Conservation (phyloP, 1,140 invertebrate genomes). For the Leguminivora glycinivorella region DNA sequence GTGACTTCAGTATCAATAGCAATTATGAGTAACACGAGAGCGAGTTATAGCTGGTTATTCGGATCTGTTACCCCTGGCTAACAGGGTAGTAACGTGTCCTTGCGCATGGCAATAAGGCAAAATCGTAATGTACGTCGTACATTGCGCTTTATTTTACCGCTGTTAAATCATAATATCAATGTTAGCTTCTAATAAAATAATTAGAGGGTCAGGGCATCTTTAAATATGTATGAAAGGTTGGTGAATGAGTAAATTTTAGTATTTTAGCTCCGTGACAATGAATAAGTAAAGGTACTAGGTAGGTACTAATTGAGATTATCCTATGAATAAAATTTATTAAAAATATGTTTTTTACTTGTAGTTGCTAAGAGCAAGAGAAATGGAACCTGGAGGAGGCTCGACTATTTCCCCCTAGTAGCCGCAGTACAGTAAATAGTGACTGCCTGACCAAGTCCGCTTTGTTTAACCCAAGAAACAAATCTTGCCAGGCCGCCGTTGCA, state of each 20-base stretch:
- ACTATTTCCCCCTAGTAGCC: no score
- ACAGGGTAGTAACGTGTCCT: not conserved
- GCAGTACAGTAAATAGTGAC: no score
- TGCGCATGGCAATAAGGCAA: not conserved
- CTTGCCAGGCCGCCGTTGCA: no score
- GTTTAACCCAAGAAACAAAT: no score
- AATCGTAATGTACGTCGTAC: not conserved
- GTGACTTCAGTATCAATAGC: not conserved
- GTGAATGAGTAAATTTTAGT: not conserved
- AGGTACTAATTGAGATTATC: no score
- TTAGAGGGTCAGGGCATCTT: not conserved
- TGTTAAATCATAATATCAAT: not conserved
- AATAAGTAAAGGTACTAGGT: no score
- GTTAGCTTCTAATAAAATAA: not conserved
- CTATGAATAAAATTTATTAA: no score
- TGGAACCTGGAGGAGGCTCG: no score
- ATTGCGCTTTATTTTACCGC: not conserved
- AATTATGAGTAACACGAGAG: not conserved
- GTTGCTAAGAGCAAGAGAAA: no score
- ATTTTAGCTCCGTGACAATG: no score
- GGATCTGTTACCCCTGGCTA: not conserved
- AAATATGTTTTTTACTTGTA: no score
- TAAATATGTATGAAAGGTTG: conserved; percentile 1
- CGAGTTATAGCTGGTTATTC: not conserved
- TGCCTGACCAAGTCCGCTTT: no score